Evolutionary conservation across 2,113 vertebrate species (phyloP), one percentile per base, ranked within the genome.

Genomic region (Ellobius talpinus): DNA sequence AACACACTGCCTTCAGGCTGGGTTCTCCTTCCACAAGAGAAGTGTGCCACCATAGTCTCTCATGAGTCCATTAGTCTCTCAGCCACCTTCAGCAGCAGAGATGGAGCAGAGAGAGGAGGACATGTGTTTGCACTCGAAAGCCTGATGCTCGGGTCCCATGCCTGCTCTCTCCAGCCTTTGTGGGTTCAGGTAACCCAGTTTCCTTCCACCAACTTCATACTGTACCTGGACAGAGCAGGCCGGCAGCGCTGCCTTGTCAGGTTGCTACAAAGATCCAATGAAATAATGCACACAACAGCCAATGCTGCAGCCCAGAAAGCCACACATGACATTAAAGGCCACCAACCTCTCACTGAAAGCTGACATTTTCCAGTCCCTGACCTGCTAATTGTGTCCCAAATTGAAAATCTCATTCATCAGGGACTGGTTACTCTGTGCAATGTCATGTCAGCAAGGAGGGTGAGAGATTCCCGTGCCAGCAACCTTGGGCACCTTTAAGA

Each of bases 11-110:
- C 70, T 87, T 85, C 66, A 45, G 76, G 66, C 61, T 66, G 93
- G 68, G 17, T 24, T 78, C 87, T 81, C 94, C 89, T 81, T 79
- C 93, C 24, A 55, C 61, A 55, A 23, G 93, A 58, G 74, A 68
- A 42, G 36, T 36, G 65, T 70, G 86, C 55, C 23, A 52, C 55
- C 42, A 52, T 17, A 65, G n/a, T 88, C 76, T 89, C 47, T 91
- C 63, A 85, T 21, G 58, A 65, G n/a, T 79, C 88, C 79, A 52
- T 74, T 88, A 63, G 13, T 13, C 17, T 74, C 65, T 58, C 91
- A 76, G 72, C 52, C n/a, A 4, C 63, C 74, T 78, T 63, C 52
- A 63, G 26, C 8, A 65, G 50, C 84, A 93, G 72, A 84, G 55
- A 29, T 72, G 12, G 14, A 81, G 31, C 77, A 66, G 50, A 65